Evolutionary conservation across 2,113 vertebrate genomes (phyloP).

Genomic region (Dunckerocampus dactyliophorus): DNA sequence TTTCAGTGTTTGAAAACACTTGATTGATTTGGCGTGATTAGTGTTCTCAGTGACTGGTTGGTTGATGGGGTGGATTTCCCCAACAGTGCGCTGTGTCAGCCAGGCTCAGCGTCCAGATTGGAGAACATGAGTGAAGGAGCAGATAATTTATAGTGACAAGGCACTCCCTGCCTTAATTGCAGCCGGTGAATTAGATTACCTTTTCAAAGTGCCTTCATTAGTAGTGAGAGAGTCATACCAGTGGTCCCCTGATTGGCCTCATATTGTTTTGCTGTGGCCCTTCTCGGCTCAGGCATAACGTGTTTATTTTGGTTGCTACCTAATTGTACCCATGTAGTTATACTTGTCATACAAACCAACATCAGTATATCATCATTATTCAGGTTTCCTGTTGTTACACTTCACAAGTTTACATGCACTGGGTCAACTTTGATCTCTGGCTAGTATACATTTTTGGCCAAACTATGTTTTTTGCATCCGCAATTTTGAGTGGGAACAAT

Average conservation of each 20-base stretch:
- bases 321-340: slow-evolving; percentile 22
- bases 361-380: not conserved
- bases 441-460: too few relatives aligned
- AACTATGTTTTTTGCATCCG: too few relatives aligned
- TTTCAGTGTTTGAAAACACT: slow-evolving; percentile 37
- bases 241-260: slow-evolving; percentile 69
- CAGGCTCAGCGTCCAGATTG: slow-evolving; percentile 53
- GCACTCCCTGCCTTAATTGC: slow-evolving; percentile 74
- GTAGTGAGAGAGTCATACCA: slow-evolving; percentile 67
- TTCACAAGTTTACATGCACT: too few relatives aligned
- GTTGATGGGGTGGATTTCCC: slow-evolving; percentile 68
- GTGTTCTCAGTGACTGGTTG: slow-evolving; percentile 60
- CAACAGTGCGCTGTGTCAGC: slow-evolving; percentile 63
- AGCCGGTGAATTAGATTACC: slow-evolving; percentile 76
- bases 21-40: slow-evolving; percentile 49
- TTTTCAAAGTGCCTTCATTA: slow-evolving; percentile 77
- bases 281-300: slow-evolving; percentile 41
- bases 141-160: slow-evolving; percentile 77
- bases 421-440: too few relatives aligned
- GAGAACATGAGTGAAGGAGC: slow-evolving; percentile 72
- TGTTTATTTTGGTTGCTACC: slow-evolving; percentile 40
- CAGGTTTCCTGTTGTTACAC: not conserved
- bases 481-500: too few relatives aligned
- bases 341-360: not conserved
- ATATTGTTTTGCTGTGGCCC: slow-evolving; percentile 70